A percentile compares a stretch with the other conserved stretches of the same genome.
Conservation (phyloP, 1,140 invertebrate genomes). For the Lordiphosa clarofinis region DNA sequence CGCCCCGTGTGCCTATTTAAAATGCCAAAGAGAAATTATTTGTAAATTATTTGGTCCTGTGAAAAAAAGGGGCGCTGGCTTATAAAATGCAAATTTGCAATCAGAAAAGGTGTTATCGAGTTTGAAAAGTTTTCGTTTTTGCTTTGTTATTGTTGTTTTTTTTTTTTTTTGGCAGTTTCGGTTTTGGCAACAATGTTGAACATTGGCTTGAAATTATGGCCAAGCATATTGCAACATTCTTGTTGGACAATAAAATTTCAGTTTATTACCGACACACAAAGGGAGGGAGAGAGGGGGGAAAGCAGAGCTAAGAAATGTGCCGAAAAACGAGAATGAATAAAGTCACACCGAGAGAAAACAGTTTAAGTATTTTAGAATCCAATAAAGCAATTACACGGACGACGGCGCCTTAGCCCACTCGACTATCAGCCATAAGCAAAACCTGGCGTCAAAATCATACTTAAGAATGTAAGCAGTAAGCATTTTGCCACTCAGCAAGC, state of each 20-base stretch:
- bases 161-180: not conserved
- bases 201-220: constrained; percentile 21
- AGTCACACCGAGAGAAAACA: not conserved
- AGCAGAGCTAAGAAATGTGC: constrained; percentile 5
- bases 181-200: constrained; percentile 13
- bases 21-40: constrained; percentile 2
- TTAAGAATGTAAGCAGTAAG: too few relatives aligned
- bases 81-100: constrained; percentile 10
- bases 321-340: constrained; percentile 10
- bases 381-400: too few relatives aligned
- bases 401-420: too few relatives aligned
- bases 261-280: constrained; percentile 21
- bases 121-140: not conserved
- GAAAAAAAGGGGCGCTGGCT: not conserved
- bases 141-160: too few relatives aligned
- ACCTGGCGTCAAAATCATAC: too few relatives aligned
- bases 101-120: not conserved
- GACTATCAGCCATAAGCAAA: too few relatives aligned
- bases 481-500: too few relatives aligned
- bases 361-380: not conserved
- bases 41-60: constrained; percentile 2
- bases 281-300: too few relatives aligned
- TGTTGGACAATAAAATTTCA: constrained; percentile 37
- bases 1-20: constrained; percentile 1
- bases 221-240: constrained; percentile 42